phyloP scores from a whole-genome alignment of 1,140 invertebrate genomes.

The Euwallacea fornicatus region DNA sequence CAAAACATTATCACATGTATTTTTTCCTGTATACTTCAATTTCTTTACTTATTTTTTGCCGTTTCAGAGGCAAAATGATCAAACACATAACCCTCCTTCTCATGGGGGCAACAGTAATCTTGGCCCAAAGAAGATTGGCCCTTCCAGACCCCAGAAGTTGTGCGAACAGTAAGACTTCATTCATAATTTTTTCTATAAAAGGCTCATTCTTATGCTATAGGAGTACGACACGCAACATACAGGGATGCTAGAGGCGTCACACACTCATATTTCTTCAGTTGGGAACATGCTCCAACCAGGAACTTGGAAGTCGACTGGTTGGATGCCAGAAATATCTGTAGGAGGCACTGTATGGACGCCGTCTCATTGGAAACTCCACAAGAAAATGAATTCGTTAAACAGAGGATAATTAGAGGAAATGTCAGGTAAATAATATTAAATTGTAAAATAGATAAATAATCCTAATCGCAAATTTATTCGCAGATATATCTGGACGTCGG shows the following conservation, averaged over 20 bases:
- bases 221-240: conserved; percentile 82
- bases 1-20: too few relatives aligned
- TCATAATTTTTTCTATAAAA: not conserved
- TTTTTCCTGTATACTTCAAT: too few relatives aligned
- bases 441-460: conserved; percentile 40
- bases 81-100: conserved; percentile 61
- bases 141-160: conserved; percentile 86
- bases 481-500: conserved; percentile 87
- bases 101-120: conserved; percentile 65
- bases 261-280: conserved; percentile 92
- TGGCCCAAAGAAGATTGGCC: conserved; percentile 80
- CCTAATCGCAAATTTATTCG: conserved; percentile 13
- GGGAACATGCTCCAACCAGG: conserved; percentile 84
- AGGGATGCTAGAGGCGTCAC: conserved; percentile 81
- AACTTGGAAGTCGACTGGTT: conserved; percentile 88
- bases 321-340: conserved; percentile 87
- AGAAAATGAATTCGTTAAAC: conserved; percentile 89
- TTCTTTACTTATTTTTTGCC: conserved; percentile 1
- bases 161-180: conserved; percentile 72
- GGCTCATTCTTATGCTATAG: conserved; percentile 52
- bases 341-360: conserved; percentile 90
- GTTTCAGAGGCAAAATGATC: conserved; percentile 48
- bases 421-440: conserved; percentile 19
- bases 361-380: conserved; percentile 86
- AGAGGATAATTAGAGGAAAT: conserved; percentile 73